Evolutionary conservation across 2,113 vertebrate species (phyloP).

Genomic region (Mixornis gularis): DNA sequence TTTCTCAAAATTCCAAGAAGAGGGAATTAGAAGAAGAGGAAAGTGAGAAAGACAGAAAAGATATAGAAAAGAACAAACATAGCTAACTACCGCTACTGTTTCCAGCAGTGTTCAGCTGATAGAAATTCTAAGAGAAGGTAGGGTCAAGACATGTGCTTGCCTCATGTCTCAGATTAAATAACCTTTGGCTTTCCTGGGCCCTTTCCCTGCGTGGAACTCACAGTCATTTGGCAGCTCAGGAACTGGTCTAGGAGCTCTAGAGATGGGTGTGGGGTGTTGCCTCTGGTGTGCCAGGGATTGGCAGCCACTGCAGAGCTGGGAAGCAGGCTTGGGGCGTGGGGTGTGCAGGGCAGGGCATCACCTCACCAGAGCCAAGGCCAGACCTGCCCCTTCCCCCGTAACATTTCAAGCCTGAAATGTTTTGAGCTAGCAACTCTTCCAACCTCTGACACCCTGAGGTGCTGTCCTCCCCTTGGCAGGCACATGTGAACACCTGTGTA

Average conservation of each 20-base stretch:
- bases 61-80: background rate
- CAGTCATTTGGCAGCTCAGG: background rate
- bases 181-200: background rate
- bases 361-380: background rate
- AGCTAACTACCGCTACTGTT: background rate
- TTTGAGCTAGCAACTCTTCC: rapidly evolving
- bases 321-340: background rate
- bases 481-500: rapidly evolving
- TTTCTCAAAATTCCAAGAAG: background rate
- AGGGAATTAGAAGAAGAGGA: background rate
- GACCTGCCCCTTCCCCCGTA: background rate
- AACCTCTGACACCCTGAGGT: background rate
- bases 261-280: background rate
- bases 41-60: background rate
- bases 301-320: background rate
- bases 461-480: background rate
- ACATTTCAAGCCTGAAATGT: rapidly evolving
- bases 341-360: background rate
- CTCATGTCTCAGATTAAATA: background rate
- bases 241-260: background rate
- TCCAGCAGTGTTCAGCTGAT: background rate
- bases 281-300: background rate
- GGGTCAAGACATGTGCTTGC: no score
- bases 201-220: background rate
- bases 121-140: background rate